Evolutionary conservation across 2,113 vertebrate genomes (phyloP).

Genomic region (Labrus mixtus): DNA sequence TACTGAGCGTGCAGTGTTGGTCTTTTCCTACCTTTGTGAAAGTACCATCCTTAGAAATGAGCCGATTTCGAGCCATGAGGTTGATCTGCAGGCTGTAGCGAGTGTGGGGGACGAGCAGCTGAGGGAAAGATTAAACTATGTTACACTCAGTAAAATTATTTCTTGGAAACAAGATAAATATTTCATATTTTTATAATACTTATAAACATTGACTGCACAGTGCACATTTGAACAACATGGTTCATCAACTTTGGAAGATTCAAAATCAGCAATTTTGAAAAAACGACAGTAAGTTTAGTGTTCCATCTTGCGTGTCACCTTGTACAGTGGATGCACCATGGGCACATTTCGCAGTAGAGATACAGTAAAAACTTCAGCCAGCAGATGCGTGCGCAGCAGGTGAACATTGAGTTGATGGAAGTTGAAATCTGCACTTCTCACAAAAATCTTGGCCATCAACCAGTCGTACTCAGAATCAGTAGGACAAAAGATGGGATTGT

Average conservation of each 20-base stretch:
- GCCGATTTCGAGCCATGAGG: constrained; percentile 39
- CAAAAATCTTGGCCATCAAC: constrained; percentile 84
- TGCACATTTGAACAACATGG: too few species aligned
- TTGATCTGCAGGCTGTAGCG: constrained; percentile 79
- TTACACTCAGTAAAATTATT: neutral
- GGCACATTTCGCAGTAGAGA: constrained; percentile 83
- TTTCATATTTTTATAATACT: neutral
- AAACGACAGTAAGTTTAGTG: too few species aligned
- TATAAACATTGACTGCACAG: too few species aligned
- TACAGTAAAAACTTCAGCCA: constrained; percentile 83
- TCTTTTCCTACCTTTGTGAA: constrained; percentile 56
- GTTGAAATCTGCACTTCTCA: constrained; percentile 81
- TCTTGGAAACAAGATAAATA: neutral
- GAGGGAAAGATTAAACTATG: neutral
- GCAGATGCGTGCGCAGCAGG: constrained; percentile 82
- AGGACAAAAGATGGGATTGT: constrained; percentile 82
- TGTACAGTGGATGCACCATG: constrained; percentile 84
- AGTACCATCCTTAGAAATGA: constrained; percentile 58
- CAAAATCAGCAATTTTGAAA: too few species aligned
- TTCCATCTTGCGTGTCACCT: constrained; percentile 62
- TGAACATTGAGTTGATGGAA: constrained; percentile 81
- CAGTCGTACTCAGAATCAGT: constrained; percentile 81
- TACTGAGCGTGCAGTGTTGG: neutral
- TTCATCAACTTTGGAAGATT: too few species aligned
- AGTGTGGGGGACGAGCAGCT: constrained; percentile 76